Percentiles rank a stretch among this genome's conserved stretches.
Evolutionary conservation across 1,140 invertebrate genomes (phyloP).

Genomic region (Lithobius niger): DNA sequence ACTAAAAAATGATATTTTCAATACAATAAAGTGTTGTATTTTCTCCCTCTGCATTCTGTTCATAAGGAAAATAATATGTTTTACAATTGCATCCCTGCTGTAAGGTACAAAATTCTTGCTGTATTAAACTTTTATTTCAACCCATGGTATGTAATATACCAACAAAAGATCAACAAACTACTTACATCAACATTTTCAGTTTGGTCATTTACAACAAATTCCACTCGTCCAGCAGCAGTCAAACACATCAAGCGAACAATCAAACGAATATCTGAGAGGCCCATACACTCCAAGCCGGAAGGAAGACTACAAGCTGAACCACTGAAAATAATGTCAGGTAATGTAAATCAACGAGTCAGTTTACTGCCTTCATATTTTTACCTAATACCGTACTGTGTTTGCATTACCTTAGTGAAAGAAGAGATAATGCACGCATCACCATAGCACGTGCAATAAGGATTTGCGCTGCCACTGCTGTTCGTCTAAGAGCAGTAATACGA

Average conservation of each 20-base stretch:
- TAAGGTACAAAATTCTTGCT: no score
- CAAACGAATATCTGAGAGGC: slow-evolving; percentile 43
- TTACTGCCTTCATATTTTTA: background rate
- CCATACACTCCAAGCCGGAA: slow-evolving; percentile 41
- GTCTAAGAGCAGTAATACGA: slow-evolving; percentile 37
- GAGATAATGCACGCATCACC: slow-evolving; percentile 39
- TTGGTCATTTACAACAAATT: slow-evolving; percentile 6
- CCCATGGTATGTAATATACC: no score
- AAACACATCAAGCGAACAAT: slow-evolving; percentile 48
- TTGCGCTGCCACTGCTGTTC: slow-evolving; percentile 37
- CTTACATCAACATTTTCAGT: slow-evolving; percentile 9
- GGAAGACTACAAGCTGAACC: slow-evolving; percentile 37
- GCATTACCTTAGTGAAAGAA: slow-evolving; percentile 39
- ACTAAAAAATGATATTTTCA: no score
- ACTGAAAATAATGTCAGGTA: slow-evolving; percentile 23
- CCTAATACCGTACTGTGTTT: slow-evolving; percentile 10
- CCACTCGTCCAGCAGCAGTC: slow-evolving; percentile 41
- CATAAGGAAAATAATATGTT: no score
- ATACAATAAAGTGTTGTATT: no score
- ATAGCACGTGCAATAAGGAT: slow-evolving; percentile 41
- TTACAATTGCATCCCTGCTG: no score
- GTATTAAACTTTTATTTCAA: no score
- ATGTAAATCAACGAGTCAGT: slow-evolving; percentile 12
- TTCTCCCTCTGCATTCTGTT: no score
- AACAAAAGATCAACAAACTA: slow-evolving; percentile 8